Conservation (phyloP, 2,113 vertebrate species). For the Laticauda colubrina region DNA sequence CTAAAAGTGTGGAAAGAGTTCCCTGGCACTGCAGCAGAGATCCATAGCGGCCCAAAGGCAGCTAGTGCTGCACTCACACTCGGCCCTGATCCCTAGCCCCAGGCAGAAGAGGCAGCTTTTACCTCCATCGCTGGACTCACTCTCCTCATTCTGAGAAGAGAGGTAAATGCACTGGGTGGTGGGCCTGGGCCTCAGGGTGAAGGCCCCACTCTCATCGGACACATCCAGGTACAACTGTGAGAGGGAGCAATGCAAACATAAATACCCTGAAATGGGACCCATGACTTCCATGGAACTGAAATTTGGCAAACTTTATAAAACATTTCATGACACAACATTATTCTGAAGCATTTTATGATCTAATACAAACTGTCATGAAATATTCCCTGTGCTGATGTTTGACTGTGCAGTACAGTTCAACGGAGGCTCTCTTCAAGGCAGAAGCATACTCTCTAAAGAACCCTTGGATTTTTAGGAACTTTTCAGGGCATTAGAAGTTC, state of each 20-base stretch:
- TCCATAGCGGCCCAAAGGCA: neutral
- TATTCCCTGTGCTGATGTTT: neutral
- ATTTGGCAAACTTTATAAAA: neutral
- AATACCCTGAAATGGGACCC: neutral
- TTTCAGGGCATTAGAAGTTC: neutral
- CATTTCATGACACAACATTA: neutral
- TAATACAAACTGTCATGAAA: neutral
- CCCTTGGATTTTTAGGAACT: neutral
- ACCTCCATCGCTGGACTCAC: slow-evolving; percentile 37
- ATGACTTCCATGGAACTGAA: neutral
- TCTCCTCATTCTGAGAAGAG: neutral
- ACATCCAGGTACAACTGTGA: slow-evolving; percentile 80
- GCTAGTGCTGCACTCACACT: no score
- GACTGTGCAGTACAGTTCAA: neutral
- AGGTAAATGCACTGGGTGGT: slow-evolving; percentile 62
- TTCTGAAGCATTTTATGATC: neutral
- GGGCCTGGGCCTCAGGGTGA: slow-evolving; percentile 70
- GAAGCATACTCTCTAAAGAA: neutral
- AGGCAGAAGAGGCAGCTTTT: neutral
- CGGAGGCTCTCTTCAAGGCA: neutral
- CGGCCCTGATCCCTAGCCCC: neutral
- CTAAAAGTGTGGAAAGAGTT: neutral
- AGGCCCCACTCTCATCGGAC: slow-evolving; percentile 70
- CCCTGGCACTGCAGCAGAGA: neutral
- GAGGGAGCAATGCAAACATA: neutral